These are phyloP conservation scores for Flexamia atlantica DNA, from an alignment of 2,888 invertebrate genomes.

Conservation along the genomic window DNA sequence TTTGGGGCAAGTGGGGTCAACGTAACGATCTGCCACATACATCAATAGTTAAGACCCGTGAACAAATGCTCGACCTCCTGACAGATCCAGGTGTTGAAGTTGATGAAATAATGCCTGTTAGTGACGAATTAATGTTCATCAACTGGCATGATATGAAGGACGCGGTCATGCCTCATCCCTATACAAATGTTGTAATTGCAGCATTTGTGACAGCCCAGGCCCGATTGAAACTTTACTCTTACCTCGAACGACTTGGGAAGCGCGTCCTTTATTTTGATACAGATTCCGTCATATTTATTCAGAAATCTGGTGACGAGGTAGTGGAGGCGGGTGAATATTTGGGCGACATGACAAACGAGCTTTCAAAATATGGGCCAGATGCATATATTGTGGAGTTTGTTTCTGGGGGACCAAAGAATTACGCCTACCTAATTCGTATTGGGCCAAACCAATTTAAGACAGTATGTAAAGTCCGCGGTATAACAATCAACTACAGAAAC, in stretches of 20 bases:
- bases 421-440: conserved; percentile 70
- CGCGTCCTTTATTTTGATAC: conserved; percentile 73
- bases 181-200: conserved; percentile 72
- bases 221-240: conserved; percentile 71
- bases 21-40: not conserved
- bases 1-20: conserved; percentile 49
- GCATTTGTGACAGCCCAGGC: conserved; percentile 73
- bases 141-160: conserved; percentile 36
- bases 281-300: conserved; percentile 71
- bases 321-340: conserved; percentile 70
- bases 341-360: conserved; percentile 73
- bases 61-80: not conserved
- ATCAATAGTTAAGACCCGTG: not conserved
- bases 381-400: conserved; percentile 72
- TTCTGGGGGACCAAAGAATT: conserved; percentile 73
- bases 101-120: not conserved
- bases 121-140: conserved; percentile 4
- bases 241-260: conserved; percentile 71
- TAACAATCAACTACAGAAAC: conserved; percentile 23
- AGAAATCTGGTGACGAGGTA: conserved; percentile 57
- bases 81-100: conserved; percentile 29
- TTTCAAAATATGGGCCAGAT: conserved; percentile 69
- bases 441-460: not conserved
- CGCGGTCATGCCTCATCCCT: not conserved
- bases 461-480: conserved; percentile 28